Percentiles rank a stretch among this genome's conserved stretches.
Conservation (phyloP, 2,888 invertebrate species). For the Stramonita haemastoma region DNA sequence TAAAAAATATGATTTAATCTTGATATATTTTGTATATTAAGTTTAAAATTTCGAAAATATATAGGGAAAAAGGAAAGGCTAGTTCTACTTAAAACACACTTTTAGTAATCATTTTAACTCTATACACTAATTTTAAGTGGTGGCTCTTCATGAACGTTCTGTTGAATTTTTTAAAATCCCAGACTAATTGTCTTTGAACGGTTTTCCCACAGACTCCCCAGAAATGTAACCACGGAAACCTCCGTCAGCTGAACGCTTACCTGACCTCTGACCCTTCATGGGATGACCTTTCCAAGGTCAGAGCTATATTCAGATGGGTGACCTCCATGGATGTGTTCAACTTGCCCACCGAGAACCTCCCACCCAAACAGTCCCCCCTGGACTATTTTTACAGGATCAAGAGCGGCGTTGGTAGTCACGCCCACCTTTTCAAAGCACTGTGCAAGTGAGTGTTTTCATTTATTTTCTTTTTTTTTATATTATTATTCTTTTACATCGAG, state of each 20-base stretch:
- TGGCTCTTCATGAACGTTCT: no score
- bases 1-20: no score
- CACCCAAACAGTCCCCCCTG: constrained; percentile 69
- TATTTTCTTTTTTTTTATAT: no score
- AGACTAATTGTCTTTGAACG: no score
- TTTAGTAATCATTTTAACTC: neutral
- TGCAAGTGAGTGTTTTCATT: constrained; percentile 23
- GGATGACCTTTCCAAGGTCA: constrained; percentile 53
- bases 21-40: no score
- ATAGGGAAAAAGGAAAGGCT: no score
- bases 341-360: constrained; percentile 62
- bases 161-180: no score
- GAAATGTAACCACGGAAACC: constrained; percentile 9
- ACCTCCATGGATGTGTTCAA: constrained; percentile 72
- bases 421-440: neutral
- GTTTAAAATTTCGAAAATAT: no score
- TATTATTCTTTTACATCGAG: no score
- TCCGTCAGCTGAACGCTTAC: constrained; percentile 31
- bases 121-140: neutral
- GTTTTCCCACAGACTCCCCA: neutral
- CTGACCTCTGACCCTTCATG: constrained; percentile 27
- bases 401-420: constrained; percentile 68
- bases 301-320: constrained; percentile 73
- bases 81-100: neutral
- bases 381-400: constrained; percentile 73